Conservation (phyloP, 2,797 vertebrate species). For the Oreortyx pictus region DNA sequence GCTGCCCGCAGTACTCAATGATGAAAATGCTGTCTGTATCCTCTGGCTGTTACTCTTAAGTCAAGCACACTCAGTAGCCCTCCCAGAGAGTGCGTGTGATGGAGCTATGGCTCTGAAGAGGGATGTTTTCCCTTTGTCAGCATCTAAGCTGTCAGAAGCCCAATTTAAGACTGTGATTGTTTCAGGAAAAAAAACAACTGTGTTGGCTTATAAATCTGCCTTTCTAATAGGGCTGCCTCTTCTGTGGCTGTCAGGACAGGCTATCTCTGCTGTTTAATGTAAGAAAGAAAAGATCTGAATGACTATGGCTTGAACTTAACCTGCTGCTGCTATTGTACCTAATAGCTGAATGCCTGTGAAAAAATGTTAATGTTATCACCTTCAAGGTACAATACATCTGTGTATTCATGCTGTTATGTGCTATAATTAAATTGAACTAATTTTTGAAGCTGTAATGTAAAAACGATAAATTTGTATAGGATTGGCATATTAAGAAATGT, state of each 20-base stretch:
- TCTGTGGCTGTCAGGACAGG: background rate
- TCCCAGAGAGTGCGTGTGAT: background rate
- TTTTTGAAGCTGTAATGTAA: background rate
- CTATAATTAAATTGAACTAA: background rate
- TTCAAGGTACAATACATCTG: background rate
- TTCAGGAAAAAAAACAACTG: slow-evolving; percentile 10
- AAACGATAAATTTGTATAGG: background rate
- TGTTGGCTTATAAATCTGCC: background rate
- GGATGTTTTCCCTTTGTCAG: background rate
- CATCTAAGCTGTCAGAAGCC: background rate
- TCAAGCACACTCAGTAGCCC: background rate
- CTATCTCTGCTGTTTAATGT: background rate
- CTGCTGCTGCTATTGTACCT: background rate
- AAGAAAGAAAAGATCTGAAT: background rate
- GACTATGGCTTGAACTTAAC: background rate
- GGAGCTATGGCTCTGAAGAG: background rate
- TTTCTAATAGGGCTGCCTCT: background rate
- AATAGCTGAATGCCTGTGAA: background rate
- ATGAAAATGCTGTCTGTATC: background rate
- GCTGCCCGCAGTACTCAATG: background rate
- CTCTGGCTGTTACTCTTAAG: background rate
- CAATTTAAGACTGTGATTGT: slow-evolving; percentile 3
- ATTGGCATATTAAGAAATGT: background rate
- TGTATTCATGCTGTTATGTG: background rate
- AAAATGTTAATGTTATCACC: background rate